Evolutionary conservation across 2,888 invertebrate genomes (phyloP), one percentile per base, ranked within the genome.

Genomic region (Andrena praecox): DNA sequence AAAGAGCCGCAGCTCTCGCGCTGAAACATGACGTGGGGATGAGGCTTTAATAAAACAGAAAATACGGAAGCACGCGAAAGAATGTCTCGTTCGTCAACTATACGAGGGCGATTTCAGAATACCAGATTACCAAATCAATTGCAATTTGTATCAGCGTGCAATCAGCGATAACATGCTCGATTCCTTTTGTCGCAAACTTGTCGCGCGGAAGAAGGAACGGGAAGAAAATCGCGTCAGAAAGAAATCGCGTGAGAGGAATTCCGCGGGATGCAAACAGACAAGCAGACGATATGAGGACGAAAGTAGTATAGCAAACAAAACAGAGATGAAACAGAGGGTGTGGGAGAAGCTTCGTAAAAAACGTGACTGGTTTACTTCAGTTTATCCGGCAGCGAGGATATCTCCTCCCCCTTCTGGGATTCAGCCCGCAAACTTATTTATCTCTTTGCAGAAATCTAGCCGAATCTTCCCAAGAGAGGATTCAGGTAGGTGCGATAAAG

Each of bases 381-480:
- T 84, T 87, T 81, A 84, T 84, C 62, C 52, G 42, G 24, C 60
- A 60, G 72, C 56, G n/a, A 60, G 6, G 48, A 71, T 63, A 83
- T 33, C 64, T 70, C 29, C 74, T 27, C 20, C 10, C 62, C 54
- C 72, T 48, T 66, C 50, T 24, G 76, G 71, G 77, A 82, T 80
- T 80, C 76, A 62, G 27, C 73, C 48, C 60, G 76, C 72, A 54
- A 87, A 87, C 82, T 87, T 87, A 84, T 88, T 86, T 88, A 88
- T 87, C 86, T 86, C 74, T 77, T 85, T 75, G 77, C 67, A 63
- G 84, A 78, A 80, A 87, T 87, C 88, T 82, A 68, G 31, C 76
- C 80, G 73, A 88, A 87, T 86, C 80, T 86, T 82, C 77, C 86
- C 68, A 42, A 31, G 81, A 62, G 77, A 78, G 82, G 60, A 82